Conservation (phyloP, 2,888 invertebrate species). For the Metacarcinus magister region DNA sequence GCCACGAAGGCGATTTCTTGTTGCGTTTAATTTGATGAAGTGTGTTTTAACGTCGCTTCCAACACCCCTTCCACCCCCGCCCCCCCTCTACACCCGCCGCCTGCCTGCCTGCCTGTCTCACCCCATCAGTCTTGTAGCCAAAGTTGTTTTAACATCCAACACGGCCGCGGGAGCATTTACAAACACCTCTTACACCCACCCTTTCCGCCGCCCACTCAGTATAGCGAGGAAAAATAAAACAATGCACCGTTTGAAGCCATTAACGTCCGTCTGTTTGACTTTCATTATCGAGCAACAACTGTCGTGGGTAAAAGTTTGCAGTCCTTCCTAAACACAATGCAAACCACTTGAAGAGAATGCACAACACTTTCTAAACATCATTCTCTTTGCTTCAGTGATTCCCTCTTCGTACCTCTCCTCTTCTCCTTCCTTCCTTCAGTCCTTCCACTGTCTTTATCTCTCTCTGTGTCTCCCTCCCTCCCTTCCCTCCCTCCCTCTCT, state of each 20-base stretch:
- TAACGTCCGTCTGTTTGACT: neutral
- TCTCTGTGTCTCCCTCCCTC: neutral
- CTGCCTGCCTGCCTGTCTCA: neutral
- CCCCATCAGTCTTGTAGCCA: neutral
- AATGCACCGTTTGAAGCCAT: neutral
- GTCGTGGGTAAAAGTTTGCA: neutral
- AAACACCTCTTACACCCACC: neutral
- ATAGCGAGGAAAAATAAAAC: neutral
- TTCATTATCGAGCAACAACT: neutral
- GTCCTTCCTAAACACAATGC: neutral
- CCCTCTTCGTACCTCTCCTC: neutral
- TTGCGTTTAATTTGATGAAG: neutral
- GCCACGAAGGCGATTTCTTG: neutral
- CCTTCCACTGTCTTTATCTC: neutral
- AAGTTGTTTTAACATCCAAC: neutral
- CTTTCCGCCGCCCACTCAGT: neutral
- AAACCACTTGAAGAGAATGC: neutral
- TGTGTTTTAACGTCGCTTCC: neutral
- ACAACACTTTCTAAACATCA: neutral
- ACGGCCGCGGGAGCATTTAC: neutral
- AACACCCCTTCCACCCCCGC: neutral
- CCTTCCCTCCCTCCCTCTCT: neutral
- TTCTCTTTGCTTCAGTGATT: neutral
- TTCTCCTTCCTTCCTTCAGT: neutral
- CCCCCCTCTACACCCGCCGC: neutral